Evolutionary conservation across 2,888 invertebrate species (phyloP).

Genomic region (Eupeodes latifasciatus): DNA sequence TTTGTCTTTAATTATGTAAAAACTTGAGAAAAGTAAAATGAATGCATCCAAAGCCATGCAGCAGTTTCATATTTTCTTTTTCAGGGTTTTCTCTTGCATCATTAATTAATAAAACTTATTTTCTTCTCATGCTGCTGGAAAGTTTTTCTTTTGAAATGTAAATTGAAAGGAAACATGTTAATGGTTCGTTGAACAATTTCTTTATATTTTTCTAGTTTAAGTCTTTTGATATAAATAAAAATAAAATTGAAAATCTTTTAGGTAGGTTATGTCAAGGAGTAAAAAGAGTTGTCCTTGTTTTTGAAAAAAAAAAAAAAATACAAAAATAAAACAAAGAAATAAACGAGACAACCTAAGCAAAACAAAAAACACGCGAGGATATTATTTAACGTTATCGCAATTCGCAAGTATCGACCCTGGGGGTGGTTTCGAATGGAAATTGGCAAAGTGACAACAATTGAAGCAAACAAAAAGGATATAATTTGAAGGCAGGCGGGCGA

Average conservation of each 20-base stretch:
- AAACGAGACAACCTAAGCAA: background rate
- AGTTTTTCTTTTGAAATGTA: background rate
- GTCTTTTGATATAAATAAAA: background rate
- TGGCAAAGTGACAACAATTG: slow-evolving; percentile 24
- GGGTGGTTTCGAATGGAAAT: background rate
- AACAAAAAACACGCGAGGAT: background rate
- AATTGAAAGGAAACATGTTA: background rate
- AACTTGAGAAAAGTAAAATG: background rate
- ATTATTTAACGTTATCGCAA: background rate
- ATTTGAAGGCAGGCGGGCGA: background rate
- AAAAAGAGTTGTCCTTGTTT: too few species aligned
- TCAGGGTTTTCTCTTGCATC: slow-evolving; percentile 1
- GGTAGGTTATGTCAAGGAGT: too few species aligned
- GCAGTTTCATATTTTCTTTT: background rate
- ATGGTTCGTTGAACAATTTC: background rate
- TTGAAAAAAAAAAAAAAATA: background rate
- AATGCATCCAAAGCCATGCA: background rate
- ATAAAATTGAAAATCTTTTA: too few species aligned
- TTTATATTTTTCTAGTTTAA: background rate
- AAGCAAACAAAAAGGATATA: background rate
- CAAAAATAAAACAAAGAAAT: background rate
- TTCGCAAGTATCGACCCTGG: background rate
- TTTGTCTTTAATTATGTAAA: background rate
- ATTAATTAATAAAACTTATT: slow-evolving; percentile 25
- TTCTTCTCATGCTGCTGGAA: background rate